Evolutionary conservation across 2,888 invertebrate genomes (phyloP), one percentile per base, ranked within the genome.

Genomic region (Andrena praecox): DNA sequence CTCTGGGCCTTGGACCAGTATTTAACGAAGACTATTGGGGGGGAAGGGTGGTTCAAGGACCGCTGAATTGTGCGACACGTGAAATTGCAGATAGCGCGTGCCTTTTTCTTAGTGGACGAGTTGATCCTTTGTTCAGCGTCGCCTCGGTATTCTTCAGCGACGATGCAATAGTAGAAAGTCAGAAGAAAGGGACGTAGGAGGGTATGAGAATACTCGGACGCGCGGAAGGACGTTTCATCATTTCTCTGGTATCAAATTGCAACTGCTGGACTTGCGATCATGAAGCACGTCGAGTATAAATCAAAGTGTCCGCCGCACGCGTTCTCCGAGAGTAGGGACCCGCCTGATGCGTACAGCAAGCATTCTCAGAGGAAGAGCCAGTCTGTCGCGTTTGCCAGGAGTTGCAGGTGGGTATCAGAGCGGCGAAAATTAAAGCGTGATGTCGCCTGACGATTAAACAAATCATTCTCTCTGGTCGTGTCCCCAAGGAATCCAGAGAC

Each of bases 231-330:
- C 52, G 10, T n/a, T 27, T 52, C 24, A 42, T 42, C 48, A 50
- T 10, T 70, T 42, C 5, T 35, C 54, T 12, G 42, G 42, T 42
- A 5, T 33, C 31, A 35, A 54, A 16, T 27, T n/a, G 27, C 27
- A 20, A 35, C 29, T 66, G 52, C 31, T n/a, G 59, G 56, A 68
- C 54, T 64, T 7, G 64, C 24, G 27, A 87, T 67, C 75, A 90
- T 90, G 90, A 86, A 90, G 35, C 86, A 85, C 66, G 80, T 60
- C 31, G 89, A 86, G 68, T 77, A 80, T 33, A 90, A 87, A 59
- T 78, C 85, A 50, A 89, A 87, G 66, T 85, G 85, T 64, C 24
- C 69, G 12, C 77, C 78, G 10, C 85, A 81, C 29, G 66, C 85
- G 60, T 84, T 80, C 69, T 70, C 84, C 27, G 79, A 85, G 42